phyloP scores from a whole-genome alignment of 2,797 vertebrate species.

The Yasuhikotakia modesta region DNA sequence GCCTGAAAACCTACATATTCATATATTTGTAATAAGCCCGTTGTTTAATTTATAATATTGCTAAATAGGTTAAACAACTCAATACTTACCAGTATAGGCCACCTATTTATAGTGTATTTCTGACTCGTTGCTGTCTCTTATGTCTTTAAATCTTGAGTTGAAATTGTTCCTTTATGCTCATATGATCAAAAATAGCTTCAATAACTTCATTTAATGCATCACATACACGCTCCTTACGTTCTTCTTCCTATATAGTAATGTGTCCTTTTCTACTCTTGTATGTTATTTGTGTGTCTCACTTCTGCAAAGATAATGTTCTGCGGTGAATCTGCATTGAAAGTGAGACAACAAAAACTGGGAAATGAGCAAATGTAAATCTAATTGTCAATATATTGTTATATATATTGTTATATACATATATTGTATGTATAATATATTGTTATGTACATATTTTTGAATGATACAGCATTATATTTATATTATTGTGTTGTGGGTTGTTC shows the following conservation, averaged over 20 bases:
- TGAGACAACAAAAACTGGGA: conserved; percentile 14
- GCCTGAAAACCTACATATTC: neutral
- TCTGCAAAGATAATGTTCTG: conserved; percentile 15
- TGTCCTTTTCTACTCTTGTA: neutral
- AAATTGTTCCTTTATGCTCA: neutral
- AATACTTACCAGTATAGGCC: neutral
- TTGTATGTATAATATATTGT: too few species aligned
- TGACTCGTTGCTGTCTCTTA: neutral
- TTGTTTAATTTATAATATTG: neutral
- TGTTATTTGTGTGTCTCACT: conserved; percentile 27
- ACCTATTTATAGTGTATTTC: neutral
- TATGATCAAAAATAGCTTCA: neutral
- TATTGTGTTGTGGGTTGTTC: too few species aligned
- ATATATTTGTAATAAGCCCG: neutral
- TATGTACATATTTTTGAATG: too few species aligned
- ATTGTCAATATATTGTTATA: neutral
- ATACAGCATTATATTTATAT: too few species aligned
- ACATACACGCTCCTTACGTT: neutral
- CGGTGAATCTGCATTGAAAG: conserved; percentile 8
- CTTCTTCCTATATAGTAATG: neutral
- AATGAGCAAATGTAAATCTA: neutral
- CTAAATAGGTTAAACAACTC: neutral
- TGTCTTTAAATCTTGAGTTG: too few species aligned
- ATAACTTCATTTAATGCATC: neutral
- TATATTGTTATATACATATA: too few species aligned